Evolutionary conservation across 2,888 invertebrate species (phyloP).

Genomic region (Drosophila longiperda): DNA sequence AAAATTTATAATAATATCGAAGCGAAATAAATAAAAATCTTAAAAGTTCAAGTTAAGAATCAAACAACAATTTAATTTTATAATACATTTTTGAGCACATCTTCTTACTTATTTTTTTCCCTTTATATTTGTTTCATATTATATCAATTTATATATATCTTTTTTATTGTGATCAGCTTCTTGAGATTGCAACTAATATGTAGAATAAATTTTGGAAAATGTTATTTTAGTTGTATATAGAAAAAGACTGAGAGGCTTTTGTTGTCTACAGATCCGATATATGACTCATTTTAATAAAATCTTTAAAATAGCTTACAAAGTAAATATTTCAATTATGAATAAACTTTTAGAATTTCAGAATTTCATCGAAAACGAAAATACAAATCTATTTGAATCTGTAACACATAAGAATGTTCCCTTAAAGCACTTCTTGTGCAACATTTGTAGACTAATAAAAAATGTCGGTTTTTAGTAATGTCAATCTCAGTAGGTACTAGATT

Average conservation of each 20-base stretch:
- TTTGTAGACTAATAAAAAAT: neutral
- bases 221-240: neutral
- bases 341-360: neutral
- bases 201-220: neutral
- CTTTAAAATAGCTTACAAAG: neutral
- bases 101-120: too few relatives aligned
- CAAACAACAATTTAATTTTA: neutral
- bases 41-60: neutral
- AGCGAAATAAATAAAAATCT: neutral
- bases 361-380: neutral
- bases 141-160: neutral
- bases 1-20: neutral
- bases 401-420: neutral
- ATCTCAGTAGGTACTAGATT: neutral
- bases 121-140: neutral
- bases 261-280: neutral
- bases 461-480: neutral
- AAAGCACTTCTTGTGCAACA: neutral
- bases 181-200: neutral
- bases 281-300: neutral
- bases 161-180: neutral
- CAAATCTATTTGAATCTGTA: neutral
- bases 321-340: neutral
- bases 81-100: neutral
- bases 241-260: fast-evolving